Evolutionary conservation across 53 echinoderm and acorn worm species (phyloP), one percentile per base, ranked within the genome.

Genomic region (Paracentrotus lividus): DNA sequence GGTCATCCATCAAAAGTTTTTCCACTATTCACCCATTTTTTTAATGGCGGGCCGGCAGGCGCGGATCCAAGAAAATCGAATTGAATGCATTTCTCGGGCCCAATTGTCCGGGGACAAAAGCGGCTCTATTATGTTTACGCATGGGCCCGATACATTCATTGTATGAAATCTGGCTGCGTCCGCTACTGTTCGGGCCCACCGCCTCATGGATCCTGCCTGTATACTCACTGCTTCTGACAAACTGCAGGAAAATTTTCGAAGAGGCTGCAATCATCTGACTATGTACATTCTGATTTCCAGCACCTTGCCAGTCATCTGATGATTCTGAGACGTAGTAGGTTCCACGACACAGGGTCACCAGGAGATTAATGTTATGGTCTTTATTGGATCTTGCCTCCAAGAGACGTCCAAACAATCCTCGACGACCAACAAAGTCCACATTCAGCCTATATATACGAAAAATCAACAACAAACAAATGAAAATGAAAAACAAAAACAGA

Each of bases 251-350:
- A 3, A 72, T 15, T 26, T 72, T 72, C 18, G 72, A 18, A 72
- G 72, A 72, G 21, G 72, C 72, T 20, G 72, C 72, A 32, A 40
- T 40, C 72, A 72, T 72, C 40, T 72, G 72, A 16, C 32, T 15
- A 18, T 40, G 1, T 14, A 32, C 14, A 16, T 32, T 5, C 10
- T 10, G 40, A 16, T 36, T 36, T 72, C 18, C 18, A 12, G 4
- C 18, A 20, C 36, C 40, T 8, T 26, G 36, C 72, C 72, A 72
- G 38, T 32, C 18, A 64, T 7, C 64, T 6, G 64, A 57, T 18
- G 57, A 20, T 66, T 66, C 29, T 32, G 66, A 72, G 36, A 72
- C 18, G 72, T 36, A 72, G 16, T 72, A 72, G 72, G 72, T 72
- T 40, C 72, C 72, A 14, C 72, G 15, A 8, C 40, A 72, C 0